Evolutionary conservation across 1,140 invertebrate genomes (phyloP).

Genomic region (Asbolus verrucosus): DNA sequence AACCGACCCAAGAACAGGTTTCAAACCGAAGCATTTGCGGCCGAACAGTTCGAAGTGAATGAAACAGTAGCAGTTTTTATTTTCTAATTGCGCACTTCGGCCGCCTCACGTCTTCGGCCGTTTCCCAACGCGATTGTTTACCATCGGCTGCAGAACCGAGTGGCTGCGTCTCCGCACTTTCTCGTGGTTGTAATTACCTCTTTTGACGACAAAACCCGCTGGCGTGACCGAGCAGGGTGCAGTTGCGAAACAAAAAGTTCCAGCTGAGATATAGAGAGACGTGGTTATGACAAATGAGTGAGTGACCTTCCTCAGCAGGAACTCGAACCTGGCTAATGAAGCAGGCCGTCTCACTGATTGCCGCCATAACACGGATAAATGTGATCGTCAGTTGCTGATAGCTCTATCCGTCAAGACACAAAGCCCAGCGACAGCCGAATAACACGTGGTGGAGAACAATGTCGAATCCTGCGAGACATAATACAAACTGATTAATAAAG

Average conservation of each 20-base stretch:
- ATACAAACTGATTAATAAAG: conserved; percentile 60
- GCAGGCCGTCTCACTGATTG: conserved; percentile 51
- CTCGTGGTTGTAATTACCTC: conserved; percentile 4
- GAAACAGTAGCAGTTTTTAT: too few relatives aligned
- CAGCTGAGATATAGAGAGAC: background rate
- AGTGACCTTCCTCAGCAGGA: conserved; percentile 57
- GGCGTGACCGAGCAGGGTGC: background rate
- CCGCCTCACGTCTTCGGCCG: too few relatives aligned
- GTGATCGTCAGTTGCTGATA: conserved; percentile 61
- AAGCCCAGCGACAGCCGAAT: conserved; percentile 55
- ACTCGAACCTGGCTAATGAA: conserved; percentile 58
- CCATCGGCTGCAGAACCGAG: too few relatives aligned
- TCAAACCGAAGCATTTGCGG: too few relatives aligned
- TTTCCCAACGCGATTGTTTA: too few relatives aligned
- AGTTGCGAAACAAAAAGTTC: conserved; percentile 39
- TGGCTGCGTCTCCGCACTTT: too few relatives aligned
- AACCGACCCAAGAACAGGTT: too few relatives aligned
- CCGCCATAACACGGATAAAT: conserved; percentile 60
- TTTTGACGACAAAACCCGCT: conserved; percentile 5
- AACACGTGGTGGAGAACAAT: conserved; percentile 55
- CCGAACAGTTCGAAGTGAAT: too few relatives aligned
- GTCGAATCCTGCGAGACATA: conserved; percentile 54
- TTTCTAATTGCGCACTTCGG: too few relatives aligned
- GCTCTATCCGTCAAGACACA: conserved; percentile 62
- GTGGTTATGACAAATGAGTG: conserved; percentile 59